phyloP scores from a whole-genome alignment of 2,888 invertebrate species.

The Himalopsyche kuldschensis region DNA sequence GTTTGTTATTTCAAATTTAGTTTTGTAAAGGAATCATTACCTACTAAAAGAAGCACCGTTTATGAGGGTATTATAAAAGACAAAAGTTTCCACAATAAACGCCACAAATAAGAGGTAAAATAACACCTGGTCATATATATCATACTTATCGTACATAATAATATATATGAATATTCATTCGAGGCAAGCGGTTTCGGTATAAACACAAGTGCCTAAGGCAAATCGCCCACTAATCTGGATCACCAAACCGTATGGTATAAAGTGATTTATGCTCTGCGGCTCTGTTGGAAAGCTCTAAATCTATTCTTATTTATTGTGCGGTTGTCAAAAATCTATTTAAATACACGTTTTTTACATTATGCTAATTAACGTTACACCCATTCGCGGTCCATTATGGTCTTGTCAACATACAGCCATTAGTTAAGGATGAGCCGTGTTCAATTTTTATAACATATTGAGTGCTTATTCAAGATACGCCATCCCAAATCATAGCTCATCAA shows the following conservation, averaged over 20 bases:
- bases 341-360: constrained; percentile 32
- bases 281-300: background rate
- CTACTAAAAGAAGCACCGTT: background rate
- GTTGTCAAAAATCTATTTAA: constrained; percentile 24
- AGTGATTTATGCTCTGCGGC: constrained; percentile 12
- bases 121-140: background rate
- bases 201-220: background rate
- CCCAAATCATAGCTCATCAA: background rate
- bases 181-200: background rate
- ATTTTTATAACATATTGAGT: background rate
- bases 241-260: background rate
- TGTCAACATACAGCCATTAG: constrained; percentile 10
- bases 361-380: constrained; percentile 21
- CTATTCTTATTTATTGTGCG: constrained; percentile 22
- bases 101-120: background rate
- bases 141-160: background rate
- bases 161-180: background rate
- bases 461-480: background rate
- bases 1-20: background rate
- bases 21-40: background rate
- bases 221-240: constrained; percentile 1
- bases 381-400: constrained; percentile 13
- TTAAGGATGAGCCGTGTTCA: background rate
- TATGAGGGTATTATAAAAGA: background rate
- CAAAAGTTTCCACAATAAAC: background rate